Percentiles rank a stretch among this genome's conserved stretches.
Evolutionary conservation across 53 echinoderm and acorn worm species (phyloP).

Genomic region (Glandiceps talaboti): DNA sequence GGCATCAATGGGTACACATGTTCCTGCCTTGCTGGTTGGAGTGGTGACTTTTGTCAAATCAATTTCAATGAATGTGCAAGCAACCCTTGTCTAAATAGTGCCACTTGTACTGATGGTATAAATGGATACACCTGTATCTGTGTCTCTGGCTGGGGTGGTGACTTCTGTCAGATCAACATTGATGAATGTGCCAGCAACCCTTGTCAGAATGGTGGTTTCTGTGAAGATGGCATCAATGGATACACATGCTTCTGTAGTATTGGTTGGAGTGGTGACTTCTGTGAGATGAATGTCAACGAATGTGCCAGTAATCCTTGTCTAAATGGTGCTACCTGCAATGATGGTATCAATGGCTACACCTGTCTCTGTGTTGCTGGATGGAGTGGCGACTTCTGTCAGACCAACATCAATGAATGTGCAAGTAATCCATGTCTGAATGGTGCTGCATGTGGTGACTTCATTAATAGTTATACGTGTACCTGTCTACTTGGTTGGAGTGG

Average conservation of each 20-base stretch:
- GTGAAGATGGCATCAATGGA: neutral
- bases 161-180: neutral
- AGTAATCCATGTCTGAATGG: conserved; percentile 15
- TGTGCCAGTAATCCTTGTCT: conserved; percentile 34
- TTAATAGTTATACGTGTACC: conserved; percentile 33
- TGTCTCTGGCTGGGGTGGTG: neutral
- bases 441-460: conserved; percentile 30
- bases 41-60: conserved; percentile 26
- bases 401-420: neutral
- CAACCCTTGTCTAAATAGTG: neutral
- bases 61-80: conserved; percentile 26
- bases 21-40: conserved; percentile 33
- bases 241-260: neutral
- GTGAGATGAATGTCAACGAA: conserved; percentile 44
- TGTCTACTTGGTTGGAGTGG: conserved; percentile 43
- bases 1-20: neutral
- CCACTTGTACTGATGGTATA: neutral
- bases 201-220: neutral
- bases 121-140: neutral
- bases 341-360: neutral
- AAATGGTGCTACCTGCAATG: neutral
- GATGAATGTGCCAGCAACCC: neutral
- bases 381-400: neutral
- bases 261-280: conserved; percentile 19
- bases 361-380: neutral